Evolutionary conservation across 2,113 vertebrate species (phyloP), one percentile per base, ranked within the genome.

Genomic region (Callorhinus ursinus): DNA sequence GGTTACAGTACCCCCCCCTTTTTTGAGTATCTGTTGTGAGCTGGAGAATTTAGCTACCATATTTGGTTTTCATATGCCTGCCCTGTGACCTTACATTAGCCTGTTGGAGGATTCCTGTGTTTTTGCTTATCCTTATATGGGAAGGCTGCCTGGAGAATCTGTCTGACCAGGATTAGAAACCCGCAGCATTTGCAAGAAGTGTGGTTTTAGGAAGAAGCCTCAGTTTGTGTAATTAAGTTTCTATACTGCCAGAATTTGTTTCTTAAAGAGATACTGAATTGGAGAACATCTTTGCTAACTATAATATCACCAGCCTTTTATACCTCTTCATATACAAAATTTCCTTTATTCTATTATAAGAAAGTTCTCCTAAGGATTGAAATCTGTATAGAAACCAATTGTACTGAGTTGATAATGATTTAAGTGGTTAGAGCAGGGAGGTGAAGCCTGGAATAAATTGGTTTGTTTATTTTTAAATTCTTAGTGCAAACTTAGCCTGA

Each of bases 121-220:
- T 97, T 98, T 95, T 95, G 51, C 96, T 94, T 95, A 91, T 93
- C 97, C 92, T 97, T 97, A 93, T 95, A 96, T 94, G 96, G 97
- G 21, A 96, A 97, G 42, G 65, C 36, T 93, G 85, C 86, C 72
- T 95, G 82, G 65, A 91, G 81, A 95, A 95, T 97, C 61, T 94
- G 46, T 96, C 91, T 97, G 96, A 94, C 93, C 18, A 1, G 95
- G 95, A 95, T 96, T 96, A 95, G 96, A 97, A 95, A 53, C 46
- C 36, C 81, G 84, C 36, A 94, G 57, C 72, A 88, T 81, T 96
- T 95, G 7, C 63, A 96, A 91, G 69, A 97, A 97, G 51, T 95
- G 16, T 55, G 39, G 65, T 53, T 74, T 95, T 93, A 82, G 79
- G 74, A 72, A 26, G 71, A 88, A 94, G 76, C 76, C 8, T 24